Evolutionary conservation across 2,888 invertebrate genomes (phyloP).

Genomic region (Meteorus colon): DNA sequence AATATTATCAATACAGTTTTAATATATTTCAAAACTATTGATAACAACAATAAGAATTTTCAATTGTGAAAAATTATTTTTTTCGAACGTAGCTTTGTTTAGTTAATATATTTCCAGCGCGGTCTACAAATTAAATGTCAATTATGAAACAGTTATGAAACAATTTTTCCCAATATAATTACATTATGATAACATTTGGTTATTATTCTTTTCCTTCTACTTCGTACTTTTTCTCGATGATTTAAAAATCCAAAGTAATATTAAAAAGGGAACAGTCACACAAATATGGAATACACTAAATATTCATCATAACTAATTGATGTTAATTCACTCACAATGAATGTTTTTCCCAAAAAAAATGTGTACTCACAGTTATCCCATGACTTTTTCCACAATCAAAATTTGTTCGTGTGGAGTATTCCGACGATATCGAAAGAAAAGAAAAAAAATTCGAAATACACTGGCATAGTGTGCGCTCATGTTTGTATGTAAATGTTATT

Average conservation of each 20-base stretch:
- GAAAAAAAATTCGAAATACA: background rate
- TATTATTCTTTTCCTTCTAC: background rate
- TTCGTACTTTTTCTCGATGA: background rate
- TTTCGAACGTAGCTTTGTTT: background rate
- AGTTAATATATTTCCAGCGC: background rate
- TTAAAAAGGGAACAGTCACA: background rate
- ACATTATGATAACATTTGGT: background rate
- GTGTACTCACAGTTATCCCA: background rate
- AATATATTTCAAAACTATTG: slow-evolving; percentile 16
- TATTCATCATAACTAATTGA: slow-evolving; percentile 21
- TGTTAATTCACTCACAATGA: background rate
- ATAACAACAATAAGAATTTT: slow-evolving; percentile 10
- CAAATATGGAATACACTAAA: slow-evolving; percentile 18
- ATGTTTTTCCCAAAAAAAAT: background rate
- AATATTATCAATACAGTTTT: background rate
- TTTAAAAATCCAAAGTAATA: slow-evolving; percentile 11
- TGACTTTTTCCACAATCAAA: slow-evolving; percentile 4
- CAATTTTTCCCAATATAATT: slow-evolving; percentile 10
- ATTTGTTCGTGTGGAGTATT: slow-evolving; percentile 4
- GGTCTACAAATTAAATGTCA: background rate
- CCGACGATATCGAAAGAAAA: background rate
- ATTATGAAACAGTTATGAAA: background rate
- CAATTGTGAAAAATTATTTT: slow-evolving; percentile 17
- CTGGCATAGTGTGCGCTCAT: background rate
- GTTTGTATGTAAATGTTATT: slow-evolving; percentile 1